Percentiles rank a stretch among this genome's conserved stretches.
Evolutionary conservation across 2,888 invertebrate species (phyloP).

Genomic region (Biston stratarius): DNA sequence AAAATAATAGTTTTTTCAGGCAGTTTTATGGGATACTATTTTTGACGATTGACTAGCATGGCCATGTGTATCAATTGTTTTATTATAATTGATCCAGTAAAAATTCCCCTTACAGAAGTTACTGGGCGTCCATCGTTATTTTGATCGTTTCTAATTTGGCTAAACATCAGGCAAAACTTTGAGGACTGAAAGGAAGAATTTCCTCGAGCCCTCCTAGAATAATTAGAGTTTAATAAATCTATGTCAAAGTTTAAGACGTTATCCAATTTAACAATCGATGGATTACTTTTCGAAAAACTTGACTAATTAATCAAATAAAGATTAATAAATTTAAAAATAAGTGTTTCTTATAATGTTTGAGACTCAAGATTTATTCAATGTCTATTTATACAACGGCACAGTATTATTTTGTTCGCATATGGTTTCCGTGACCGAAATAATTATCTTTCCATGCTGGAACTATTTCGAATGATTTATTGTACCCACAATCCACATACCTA

Average conservation of each 20-base stretch:
- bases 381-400: not conserved
- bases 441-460: constrained; percentile 4
- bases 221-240: constrained; percentile 26
- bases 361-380: not conserved
- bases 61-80: no score
- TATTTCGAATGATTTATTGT: constrained; percentile 1
- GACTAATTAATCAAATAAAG: constrained; percentile 1
- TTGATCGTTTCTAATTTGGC: constrained; percentile 8
- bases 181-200: not conserved
- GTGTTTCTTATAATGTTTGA: not conserved
- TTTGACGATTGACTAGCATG: no score
- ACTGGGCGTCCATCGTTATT: constrained; percentile 3
- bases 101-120: not conserved
- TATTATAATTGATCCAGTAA: not conserved
- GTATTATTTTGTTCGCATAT: not conserved
- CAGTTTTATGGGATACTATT: no score
- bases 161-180: constrained; percentile 8
- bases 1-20: no score
- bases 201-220: constrained; percentile 1
- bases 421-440: constrained; percentile 3
- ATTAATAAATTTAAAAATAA: not conserved
- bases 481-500: no score
- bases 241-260: constrained; percentile 18
- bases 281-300: constrained; percentile 8
- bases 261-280: constrained; percentile 17